Conservation (phyloP, 2,113 vertebrate species). For the Pelecanus crispus region DNA sequence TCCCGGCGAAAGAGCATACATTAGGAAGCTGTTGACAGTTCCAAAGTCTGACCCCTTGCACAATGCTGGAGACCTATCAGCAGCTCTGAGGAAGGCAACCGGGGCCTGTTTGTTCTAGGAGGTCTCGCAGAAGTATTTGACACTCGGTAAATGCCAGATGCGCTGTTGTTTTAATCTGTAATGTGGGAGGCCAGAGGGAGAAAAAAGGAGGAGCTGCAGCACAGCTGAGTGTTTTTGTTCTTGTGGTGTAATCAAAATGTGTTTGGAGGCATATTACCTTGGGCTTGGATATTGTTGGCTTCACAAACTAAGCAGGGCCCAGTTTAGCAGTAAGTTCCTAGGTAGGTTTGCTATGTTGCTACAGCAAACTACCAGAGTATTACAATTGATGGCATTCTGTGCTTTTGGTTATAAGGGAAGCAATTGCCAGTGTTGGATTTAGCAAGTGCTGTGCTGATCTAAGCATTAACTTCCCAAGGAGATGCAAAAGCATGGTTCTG, state of each 20-base stretch:
- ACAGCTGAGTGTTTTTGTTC: background rate
- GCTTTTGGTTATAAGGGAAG: background rate
- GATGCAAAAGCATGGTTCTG: background rate
- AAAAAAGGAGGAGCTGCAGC: background rate
- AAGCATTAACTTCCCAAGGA: background rate
- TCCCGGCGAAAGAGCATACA: slow-evolving; percentile 53
- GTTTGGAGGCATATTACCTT: background rate
- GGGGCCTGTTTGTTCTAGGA: slow-evolving; percentile 64
- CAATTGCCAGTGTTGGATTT: background rate
- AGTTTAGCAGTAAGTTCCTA: background rate
- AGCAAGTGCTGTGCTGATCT: background rate
- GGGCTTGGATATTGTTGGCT: background rate
- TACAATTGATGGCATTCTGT: fast-evolving
- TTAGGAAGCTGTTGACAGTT: slow-evolving; percentile 74
- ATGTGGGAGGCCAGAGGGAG: background rate
- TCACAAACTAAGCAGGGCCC: background rate
- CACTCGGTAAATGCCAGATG: slow-evolving; percentile 59
- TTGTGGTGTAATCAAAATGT: background rate
- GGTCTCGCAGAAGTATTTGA: slow-evolving; percentile 53
- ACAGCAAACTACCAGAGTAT: fast-evolving
- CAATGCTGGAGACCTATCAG: slow-evolving; percentile 63
- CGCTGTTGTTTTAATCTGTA: slow-evolving; percentile 57
- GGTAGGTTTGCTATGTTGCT: background rate
- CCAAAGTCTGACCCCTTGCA: slow-evolving; percentile 62
- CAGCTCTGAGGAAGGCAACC: slow-evolving; percentile 40